Conservation (phyloP, 2,888 invertebrate species). For the Phasia obesa region DNA sequence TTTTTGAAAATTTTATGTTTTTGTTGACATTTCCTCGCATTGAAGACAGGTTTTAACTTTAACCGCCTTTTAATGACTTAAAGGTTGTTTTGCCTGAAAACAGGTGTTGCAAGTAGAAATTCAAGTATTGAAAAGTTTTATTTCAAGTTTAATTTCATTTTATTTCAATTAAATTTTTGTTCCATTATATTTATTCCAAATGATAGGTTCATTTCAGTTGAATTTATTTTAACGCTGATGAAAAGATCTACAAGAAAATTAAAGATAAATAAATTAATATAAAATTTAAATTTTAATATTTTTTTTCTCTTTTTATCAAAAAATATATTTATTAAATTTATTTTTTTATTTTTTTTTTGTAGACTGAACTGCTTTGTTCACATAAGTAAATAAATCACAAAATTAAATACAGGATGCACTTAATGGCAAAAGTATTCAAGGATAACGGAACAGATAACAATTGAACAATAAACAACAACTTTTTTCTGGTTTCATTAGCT, state of each 20-base stretch:
- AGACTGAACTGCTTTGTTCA: constrained; percentile 23
- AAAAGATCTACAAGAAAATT: background rate
- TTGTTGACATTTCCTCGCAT: background rate
- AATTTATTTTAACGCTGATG: constrained; percentile 1
- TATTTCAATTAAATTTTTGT: background rate
- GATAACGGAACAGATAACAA: constrained; percentile 63
- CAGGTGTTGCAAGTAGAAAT: background rate
- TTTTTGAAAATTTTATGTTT: constrained; percentile 6
- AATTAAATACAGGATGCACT: constrained; percentile 42
- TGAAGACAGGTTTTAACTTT: constrained; percentile 9
- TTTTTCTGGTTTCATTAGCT: constrained; percentile 19
- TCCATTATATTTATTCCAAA: background rate
- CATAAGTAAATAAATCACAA: constrained; percentile 48
- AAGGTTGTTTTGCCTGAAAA: background rate
- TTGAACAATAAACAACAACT: constrained; percentile 54
- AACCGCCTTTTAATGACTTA: too few relatives aligned
- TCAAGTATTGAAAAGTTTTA: background rate
- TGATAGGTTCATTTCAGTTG: background rate
- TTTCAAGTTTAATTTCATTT: background rate
- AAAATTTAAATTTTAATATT: background rate
- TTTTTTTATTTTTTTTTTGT: background rate
- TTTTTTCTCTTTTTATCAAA: background rate
- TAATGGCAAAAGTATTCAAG: constrained; percentile 59
- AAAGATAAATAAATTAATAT: background rate
- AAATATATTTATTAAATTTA: background rate